Evolutionary conservation across 2,888 invertebrate genomes (phyloP).

Genomic region (Acleris cristana): DNA sequence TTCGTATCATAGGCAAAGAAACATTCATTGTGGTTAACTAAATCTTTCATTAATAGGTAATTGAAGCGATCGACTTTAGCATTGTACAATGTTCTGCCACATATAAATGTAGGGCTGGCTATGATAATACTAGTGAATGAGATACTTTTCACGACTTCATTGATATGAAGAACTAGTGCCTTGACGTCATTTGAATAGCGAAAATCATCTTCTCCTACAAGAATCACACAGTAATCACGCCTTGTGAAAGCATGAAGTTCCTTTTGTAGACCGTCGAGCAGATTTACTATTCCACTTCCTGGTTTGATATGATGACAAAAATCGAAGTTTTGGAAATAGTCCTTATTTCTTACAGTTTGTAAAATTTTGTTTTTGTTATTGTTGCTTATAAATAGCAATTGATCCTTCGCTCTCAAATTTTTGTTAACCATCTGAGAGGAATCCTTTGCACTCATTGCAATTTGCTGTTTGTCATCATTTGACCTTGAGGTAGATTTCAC

Average conservation of each 20-base stretch:
- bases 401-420: not conserved
- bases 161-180: not conserved
- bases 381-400: slow-evolving; percentile 14
- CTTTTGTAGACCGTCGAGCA: not conserved
- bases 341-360: not conserved
- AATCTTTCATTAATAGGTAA: not conserved
- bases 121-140: slow-evolving; percentile 1
- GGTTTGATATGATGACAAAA: slow-evolving; percentile 8
- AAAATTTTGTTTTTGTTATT: slow-evolving; percentile 13
- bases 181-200: not conserved
- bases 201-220: slow-evolving; percentile 12
- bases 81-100: slow-evolving; percentile 10
- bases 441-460: not conserved
- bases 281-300: not conserved
- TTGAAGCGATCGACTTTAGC: slow-evolving; percentile 9
- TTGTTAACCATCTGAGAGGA: not conserved
- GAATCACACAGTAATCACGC: slow-evolving; percentile 5
- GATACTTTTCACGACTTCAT: not conserved
- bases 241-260: not conserved
- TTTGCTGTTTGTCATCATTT: too few relatives aligned
- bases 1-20: slow-evolving; percentile 14
- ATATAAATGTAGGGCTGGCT: slow-evolving; percentile 8
- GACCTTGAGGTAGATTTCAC: too few relatives aligned
- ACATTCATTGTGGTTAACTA: slow-evolving; percentile 3
- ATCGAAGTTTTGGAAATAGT: not conserved